These are phyloP conservation scores for Chitala chitala DNA, from an alignment of 2,113 vertebrate genomes.

Conservation along the genomic window DNA sequence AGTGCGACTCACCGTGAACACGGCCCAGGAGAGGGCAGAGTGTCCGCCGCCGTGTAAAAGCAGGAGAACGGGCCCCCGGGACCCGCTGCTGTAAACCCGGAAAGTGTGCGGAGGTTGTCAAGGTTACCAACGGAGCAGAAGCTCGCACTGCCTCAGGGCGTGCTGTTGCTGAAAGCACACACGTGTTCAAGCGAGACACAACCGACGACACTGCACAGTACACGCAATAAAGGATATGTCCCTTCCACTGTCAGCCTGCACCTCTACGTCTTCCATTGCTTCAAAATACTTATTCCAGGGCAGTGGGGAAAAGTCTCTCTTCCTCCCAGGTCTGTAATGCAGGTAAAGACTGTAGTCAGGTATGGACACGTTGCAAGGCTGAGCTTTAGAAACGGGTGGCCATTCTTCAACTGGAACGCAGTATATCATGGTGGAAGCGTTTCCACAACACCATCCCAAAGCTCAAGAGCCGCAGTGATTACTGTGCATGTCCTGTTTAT, in stretches of 20 bases:
- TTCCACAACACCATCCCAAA: too few species aligned
- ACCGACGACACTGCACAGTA: not conserved
- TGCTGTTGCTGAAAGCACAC: not conserved
- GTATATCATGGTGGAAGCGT: too few species aligned
- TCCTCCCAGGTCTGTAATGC: constrained; percentile 83
- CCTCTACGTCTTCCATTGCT: constrained; percentile 89
- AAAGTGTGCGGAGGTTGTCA: constrained; percentile 87
- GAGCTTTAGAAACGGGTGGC: not conserved
- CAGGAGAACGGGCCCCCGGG: constrained; percentile 83
- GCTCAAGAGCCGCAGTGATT: too few species aligned
- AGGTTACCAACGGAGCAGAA: constrained; percentile 45
- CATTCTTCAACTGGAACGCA: too few species aligned
- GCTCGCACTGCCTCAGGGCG: constrained; percentile 37
- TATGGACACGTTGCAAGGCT: not conserved
- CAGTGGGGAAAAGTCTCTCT: constrained; percentile 84
- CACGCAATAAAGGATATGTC: constrained; percentile 85
- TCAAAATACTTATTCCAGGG: constrained; percentile 96
- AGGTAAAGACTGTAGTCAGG: constrained; percentile 34
- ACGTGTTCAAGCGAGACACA: not conserved
- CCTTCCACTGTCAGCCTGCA: constrained; percentile 85
- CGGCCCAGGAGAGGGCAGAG: constrained; percentile 96
- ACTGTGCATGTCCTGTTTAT: too few species aligned
- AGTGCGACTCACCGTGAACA: constrained; percentile 80
- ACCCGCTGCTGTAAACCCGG: constrained; percentile 91
- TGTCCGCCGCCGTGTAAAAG: constrained; percentile 92